These are phyloP conservation scores for Epinephelus awoara DNA, from an alignment of 2,797 vertebrate species.

Conservation along the genomic window DNA sequence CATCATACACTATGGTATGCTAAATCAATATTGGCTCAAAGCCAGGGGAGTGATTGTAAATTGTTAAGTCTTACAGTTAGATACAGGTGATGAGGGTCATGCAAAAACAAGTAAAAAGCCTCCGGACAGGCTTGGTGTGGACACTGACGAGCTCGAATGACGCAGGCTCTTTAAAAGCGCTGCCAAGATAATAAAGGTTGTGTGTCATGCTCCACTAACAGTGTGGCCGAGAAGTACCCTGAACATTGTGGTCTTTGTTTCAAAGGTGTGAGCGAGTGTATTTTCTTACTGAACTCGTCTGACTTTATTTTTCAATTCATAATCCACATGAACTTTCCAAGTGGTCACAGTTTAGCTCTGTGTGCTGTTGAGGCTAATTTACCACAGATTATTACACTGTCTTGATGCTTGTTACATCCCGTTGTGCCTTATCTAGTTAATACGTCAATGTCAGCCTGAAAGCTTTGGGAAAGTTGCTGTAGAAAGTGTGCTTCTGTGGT, in stretches of 20 bases:
- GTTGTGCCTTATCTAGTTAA: not conserved
- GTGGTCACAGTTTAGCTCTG: no score
- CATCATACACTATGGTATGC: not conserved
- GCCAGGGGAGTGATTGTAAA: not conserved
- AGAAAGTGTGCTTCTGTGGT: not conserved
- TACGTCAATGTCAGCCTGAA: not conserved
- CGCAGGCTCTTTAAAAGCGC: slow-evolving; percentile 32
- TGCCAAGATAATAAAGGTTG: slow-evolving; percentile 44
- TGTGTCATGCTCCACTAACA: slow-evolving; percentile 58
- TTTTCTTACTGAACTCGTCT: not conserved
- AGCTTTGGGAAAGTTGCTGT: not conserved
- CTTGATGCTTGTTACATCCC: not conserved
- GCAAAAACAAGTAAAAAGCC: not conserved
- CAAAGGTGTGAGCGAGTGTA: slow-evolving; percentile 16
- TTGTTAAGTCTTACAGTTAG: not conserved
- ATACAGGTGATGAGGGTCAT: not conserved
- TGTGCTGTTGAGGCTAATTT: not conserved
- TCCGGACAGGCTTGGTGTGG: slow-evolving; percentile 20
- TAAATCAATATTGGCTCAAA: not conserved
- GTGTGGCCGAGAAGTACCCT: slow-evolving; percentile 24
- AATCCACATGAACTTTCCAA: not conserved
- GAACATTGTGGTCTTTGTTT: slow-evolving; percentile 38
- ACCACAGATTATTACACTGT: not conserved
- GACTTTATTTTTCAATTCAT: not conserved
- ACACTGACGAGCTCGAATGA: slow-evolving; percentile 40